Evolutionary conservation across 2,113 vertebrate species (phyloP).

Genomic region (Dinomys branickii): DNA sequence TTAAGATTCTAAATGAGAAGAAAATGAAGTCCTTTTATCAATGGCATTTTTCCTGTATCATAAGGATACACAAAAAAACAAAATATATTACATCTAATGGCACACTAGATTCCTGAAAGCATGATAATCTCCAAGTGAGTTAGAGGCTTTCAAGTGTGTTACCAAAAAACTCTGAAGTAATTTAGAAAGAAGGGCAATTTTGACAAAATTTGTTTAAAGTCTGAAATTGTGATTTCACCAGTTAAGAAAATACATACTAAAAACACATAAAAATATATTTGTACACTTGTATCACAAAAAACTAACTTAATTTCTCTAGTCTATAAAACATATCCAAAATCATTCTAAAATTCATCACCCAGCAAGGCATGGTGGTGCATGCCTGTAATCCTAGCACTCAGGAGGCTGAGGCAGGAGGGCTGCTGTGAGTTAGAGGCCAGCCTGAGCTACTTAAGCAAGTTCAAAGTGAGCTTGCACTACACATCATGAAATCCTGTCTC

Average conservation of each 20-base stretch:
- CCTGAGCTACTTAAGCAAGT: no score
- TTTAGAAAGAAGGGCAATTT: background rate
- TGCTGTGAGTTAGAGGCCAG: no score
- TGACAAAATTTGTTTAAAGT: background rate
- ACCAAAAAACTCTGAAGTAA: background rate
- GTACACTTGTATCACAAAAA: background rate
- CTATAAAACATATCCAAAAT: background rate
- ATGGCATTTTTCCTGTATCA: background rate
- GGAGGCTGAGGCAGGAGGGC: background rate
- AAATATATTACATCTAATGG: background rate
- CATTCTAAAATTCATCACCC: background rate
- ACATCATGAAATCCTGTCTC: no score
- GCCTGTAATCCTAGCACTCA: background rate
- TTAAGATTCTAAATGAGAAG: no score
- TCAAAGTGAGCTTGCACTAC: no score
- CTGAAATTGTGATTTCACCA: background rate
- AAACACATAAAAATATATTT: background rate
- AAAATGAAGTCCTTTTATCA: no score
- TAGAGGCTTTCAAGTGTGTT: background rate
- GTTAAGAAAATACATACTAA: background rate
- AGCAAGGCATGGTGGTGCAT: background rate
- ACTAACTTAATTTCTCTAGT: background rate
- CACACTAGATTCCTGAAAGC: background rate
- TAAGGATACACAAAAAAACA: background rate
- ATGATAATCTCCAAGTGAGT: background rate